These are phyloP conservation scores for Podargus strigoides DNA, from an alignment of 2,797 vertebrate genomes.

Conservation along the genomic window DNA sequence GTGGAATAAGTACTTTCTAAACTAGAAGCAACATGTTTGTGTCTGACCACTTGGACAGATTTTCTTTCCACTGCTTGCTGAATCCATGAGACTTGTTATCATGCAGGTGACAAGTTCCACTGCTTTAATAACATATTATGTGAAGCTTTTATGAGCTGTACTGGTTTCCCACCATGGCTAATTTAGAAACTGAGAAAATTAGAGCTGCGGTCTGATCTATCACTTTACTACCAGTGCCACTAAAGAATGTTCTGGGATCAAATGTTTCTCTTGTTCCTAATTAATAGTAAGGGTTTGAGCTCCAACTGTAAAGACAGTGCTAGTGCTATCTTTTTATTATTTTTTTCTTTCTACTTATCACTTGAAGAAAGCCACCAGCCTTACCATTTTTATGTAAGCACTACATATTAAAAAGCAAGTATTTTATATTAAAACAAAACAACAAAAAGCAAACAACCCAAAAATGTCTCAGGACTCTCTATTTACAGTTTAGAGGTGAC, in stretches of 20 bases:
- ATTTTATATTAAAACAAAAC: background rate
- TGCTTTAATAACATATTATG: background rate
- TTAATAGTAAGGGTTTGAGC: background rate
- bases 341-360: background rate
- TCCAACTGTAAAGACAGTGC: background rate
- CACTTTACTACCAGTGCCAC: background rate
- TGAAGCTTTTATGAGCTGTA: background rate
- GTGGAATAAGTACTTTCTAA: background rate
- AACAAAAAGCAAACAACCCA: rapidly evolving
- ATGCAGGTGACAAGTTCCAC: background rate
- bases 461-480: background rate
- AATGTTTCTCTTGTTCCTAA: background rate
- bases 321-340: background rate
- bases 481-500: background rate
- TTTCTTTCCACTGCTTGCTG: background rate
- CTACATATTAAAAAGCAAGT: background rate
- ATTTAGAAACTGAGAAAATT: background rate
- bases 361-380: background rate
- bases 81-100: background rate
- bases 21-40: background rate
- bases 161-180: background rate
- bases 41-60: background rate
- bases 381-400: background rate
- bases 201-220: background rate
- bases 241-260: background rate